Evolutionary conservation across 35 echinoderm and acorn worm genomes (phyloP).

Genomic region (Ptychodera flava): DNA sequence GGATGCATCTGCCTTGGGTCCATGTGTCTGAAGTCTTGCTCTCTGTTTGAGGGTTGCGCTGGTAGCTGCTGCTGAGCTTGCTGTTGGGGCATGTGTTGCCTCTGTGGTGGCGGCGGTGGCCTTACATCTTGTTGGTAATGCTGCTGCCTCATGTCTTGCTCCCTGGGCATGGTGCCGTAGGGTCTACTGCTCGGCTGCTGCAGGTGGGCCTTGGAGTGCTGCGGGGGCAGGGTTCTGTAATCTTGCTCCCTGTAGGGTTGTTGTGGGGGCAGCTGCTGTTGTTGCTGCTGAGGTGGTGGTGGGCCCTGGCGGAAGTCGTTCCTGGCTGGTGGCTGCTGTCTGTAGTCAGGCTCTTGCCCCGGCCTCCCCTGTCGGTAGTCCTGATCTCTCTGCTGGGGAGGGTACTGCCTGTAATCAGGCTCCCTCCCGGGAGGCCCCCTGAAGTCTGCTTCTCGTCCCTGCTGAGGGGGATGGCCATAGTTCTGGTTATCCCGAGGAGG

Average conservation of each 20-base stretch:
- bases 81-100: not conserved
- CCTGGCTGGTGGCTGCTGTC: slow-evolving; percentile 5
- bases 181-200: not conserved
- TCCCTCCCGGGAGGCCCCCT: slow-evolving; percentile 19
- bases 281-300: slow-evolving; percentile 15
- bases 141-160: not conserved
- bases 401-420: slow-evolving; percentile 22
- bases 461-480: slow-evolving; percentile 22
- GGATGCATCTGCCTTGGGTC: too few species aligned
- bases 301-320: slow-evolving; percentile 4
- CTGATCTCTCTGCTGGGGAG: slow-evolving; percentile 3
- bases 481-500: slow-evolving; percentile 14
- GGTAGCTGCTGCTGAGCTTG: not conserved
- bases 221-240: not conserved
- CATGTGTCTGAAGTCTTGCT: not conserved
- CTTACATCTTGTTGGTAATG: not conserved
- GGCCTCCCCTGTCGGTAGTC: slow-evolving; percentile 27
- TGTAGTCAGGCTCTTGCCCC: slow-evolving; percentile 13
- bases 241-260: not conserved
- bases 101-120: not conserved
- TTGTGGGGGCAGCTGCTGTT: not conserved
- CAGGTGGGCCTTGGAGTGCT: not conserved
- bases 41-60: not conserved
- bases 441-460: slow-evolving; percentile 23
- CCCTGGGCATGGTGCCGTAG: not conserved